Evolutionary conservation across 2,797 vertebrate species (phyloP).

Genomic region (Rousettus madagascariensis): DNA sequence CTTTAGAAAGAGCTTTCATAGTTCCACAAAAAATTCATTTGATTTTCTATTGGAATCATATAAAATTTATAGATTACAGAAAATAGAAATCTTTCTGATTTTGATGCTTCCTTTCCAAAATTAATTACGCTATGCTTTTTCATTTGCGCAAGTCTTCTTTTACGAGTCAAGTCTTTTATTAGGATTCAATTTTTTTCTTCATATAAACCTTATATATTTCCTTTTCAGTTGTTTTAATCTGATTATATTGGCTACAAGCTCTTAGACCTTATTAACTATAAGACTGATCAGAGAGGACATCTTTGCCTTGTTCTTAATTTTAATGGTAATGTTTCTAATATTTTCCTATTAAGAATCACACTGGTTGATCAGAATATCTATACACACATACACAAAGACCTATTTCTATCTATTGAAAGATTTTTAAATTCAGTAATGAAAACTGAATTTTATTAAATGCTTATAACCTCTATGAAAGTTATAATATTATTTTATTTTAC

Average conservation of each 20-base stretch:
- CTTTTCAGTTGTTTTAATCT: constrained; percentile 5
- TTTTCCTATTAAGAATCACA: constrained; percentile 22
- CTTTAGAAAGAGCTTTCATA: neutral
- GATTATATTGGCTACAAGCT: neutral
- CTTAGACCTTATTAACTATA: constrained; percentile 30
- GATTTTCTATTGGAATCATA: neutral
- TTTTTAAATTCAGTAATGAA: constrained; percentile 11
- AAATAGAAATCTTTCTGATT: constrained; percentile 25
- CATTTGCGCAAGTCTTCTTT: constrained; percentile 4
- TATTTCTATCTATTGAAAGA: neutral
- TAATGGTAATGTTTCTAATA: constrained; percentile 20
- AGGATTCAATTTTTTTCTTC: neutral
- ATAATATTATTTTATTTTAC: constrained; percentile 19
- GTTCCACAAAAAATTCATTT: neutral
- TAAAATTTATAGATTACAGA: neutral
- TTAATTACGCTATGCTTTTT: constrained; percentile 1
- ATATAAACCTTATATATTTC: constrained; percentile 22
- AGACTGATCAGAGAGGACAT: neutral
- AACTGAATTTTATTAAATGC: neutral
- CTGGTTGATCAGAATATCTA: neutral
- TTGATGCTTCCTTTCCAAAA: constrained; percentile 22
- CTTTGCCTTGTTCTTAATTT: neutral
- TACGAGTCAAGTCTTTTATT: neutral
- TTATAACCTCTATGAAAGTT: neutral
- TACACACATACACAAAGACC: neutral